Base-by-base conservation (phyloP, 2,888 invertebrate species). In the Phaonia tiefii region DNA sequence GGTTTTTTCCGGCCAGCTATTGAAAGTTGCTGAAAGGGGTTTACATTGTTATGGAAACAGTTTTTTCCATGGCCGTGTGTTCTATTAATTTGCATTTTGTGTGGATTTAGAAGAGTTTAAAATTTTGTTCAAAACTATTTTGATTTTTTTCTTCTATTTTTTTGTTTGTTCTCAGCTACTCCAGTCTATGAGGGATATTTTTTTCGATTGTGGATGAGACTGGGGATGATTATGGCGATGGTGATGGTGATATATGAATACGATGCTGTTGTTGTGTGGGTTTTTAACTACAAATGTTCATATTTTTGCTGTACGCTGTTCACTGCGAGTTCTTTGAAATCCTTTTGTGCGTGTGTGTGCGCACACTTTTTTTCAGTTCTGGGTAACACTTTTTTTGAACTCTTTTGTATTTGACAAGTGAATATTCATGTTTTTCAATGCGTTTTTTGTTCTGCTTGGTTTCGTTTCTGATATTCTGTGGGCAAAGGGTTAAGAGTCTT, bases 1-100 rank as follows among this genome's bases (percentile, higher is more conserved):
- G 42, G 20, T 60, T 39, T 42, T 22, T 42, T 63, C 20, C 37
- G 22, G 73, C 60, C 54, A 74, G 39, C 8, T 31, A 31, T 17
- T 22, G n/a, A 63, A 17, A 63, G 39, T 42, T 80, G 76, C 74
- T 82, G 84, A 88, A 83, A 88, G 86, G 87, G 85, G 84, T 88
- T 86, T 84, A 84, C 70, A 70, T 71, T 79, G 76, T 83, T 78
- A 78, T 37, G 54, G 42, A 63, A 84, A 83, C 79, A 85, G 80
- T 85, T 82, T 78, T 71, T 76, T 74, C 51, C 54, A 11, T 80
- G 77, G 78, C 76, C 70, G 67, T 82, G 78, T 83, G 74, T 84
- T 83, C 86, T 87, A 86, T 89, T 89, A 90, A 90, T 89, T 89
- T 89, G 90, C 89, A 89, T 89, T 89, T 88, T 85, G 37, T 75